phyloP scores from a whole-genome alignment of 2,113 vertebrate species.

The Abramis brama region DNA sequence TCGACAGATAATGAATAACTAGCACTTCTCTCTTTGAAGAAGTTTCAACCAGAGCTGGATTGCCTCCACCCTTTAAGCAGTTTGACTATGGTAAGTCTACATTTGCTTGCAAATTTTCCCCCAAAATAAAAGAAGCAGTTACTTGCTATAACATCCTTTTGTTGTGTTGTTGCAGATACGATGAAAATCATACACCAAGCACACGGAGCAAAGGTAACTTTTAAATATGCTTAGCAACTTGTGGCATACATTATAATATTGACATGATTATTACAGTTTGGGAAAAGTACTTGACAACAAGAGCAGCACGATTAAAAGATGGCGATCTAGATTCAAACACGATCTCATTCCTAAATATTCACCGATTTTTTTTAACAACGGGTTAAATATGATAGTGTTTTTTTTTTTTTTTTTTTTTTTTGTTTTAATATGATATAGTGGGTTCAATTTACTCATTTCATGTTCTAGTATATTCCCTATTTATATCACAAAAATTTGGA shows the following conservation, averaged over 20 bases:
- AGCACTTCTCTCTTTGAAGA: constrained; percentile 69
- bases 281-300: neutral
- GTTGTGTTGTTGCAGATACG: constrained; percentile 78
- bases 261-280: neutral
- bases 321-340: no score
- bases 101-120: neutral
- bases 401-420: no score
- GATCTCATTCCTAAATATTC: no score
- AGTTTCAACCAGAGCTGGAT: constrained; percentile 75
- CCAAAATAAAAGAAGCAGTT: neutral
- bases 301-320: no score
- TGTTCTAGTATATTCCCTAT: neutral
- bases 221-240: neutral
- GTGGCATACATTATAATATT: neutral
- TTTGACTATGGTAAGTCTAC: constrained; percentile 81
- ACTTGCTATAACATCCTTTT: neutral
- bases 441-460: neutral
- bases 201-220: constrained; percentile 90
- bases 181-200: constrained; percentile 95
- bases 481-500: neutral
- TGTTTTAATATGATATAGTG: no score
- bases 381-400: no score
- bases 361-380: no score
- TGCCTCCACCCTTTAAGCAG: constrained; percentile 88
- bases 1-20: neutral